Base-by-base conservation (phyloP, 2,797 vertebrate species). In the Echiichthys vipera region DNA sequence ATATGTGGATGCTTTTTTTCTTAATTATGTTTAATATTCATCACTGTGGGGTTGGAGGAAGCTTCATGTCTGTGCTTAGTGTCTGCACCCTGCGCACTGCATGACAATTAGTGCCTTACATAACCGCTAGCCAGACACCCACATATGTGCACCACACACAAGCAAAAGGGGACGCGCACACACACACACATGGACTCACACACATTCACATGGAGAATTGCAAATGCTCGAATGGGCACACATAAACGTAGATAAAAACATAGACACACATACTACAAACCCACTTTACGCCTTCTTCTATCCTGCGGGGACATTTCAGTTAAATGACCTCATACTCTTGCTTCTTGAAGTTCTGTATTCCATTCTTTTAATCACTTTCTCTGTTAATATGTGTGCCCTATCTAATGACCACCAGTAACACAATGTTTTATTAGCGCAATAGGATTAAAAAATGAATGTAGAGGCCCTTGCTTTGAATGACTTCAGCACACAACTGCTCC, bases 41-140 rank as follows among this genome's bases (percentile, higher is more conserved):
- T 87, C 2, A 53, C 83, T 88, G 73, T 69, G 74, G 84, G 87
- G 79, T 79, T 4, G 59, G 61, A 67, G 78, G 77, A 78, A 69
- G 80, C 84, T 81, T 72, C 83, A 84, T 71, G 80, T 87, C 87
- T 86, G 80, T 82, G 83, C 83, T 86, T 67, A 64, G 76, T 67
- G 86, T 86, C 86, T 89, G 85, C 78, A 74, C 80, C 69, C 80
- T 76, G 83, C 56, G 13, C 78, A 47, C 77, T 88, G 91, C 91
- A 93, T 92, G 85, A 90, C 85, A 92, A 93, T 91, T 91, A 90
- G 83, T 24, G 65, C 68, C 81, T 92, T 93, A 90, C 81, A 82
- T 90, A 91, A 92, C 79, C 57, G 74, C 85, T 77, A 83, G 81
- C 74, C 74, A 65, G 81, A 86, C 87, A 74, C 85, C 78, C 86